These are phyloP conservation scores for Hybognathus amarus DNA, from an alignment of 2,797 vertebrate genomes.

Conservation along the genomic window DNA sequence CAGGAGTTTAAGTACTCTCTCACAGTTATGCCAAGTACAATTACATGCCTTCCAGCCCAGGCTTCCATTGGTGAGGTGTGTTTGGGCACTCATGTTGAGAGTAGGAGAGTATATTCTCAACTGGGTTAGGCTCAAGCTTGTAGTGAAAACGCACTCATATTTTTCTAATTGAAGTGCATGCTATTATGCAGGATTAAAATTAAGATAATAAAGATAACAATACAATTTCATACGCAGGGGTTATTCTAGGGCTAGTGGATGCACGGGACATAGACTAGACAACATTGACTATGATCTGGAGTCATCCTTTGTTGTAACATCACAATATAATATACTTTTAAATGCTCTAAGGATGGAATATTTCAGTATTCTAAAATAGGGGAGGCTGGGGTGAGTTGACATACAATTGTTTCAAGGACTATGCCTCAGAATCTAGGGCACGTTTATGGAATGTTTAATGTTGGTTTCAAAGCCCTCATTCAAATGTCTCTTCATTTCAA, in stretches of 20 bases:
- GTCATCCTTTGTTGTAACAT: not conserved
- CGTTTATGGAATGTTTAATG: not conserved
- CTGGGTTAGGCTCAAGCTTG: not conserved
- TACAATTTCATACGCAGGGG: not conserved
- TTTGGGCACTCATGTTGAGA: not conserved
- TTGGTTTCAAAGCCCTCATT: not conserved
- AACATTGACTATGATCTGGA: not conserved
- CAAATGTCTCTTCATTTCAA: no score
- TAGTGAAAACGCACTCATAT: not conserved
- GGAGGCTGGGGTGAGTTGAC: no score
- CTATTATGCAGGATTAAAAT: not conserved
- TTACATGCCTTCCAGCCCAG: slow-evolving; percentile 1
- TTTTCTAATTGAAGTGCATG: not conserved
- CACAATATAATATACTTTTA: not conserved
- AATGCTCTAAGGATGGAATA: no score
- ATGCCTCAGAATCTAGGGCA: not conserved
- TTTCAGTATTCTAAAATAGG: no score
- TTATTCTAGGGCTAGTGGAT: not conserved
- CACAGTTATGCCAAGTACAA: slow-evolving; percentile 23
- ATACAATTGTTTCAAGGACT: no score
- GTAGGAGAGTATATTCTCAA: not conserved
- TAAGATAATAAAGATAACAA: not conserved
- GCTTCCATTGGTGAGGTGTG: slow-evolving; percentile 3
- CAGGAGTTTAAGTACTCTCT: slow-evolving; percentile 39
- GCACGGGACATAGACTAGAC: not conserved